These are phyloP conservation scores for Pectinophora gossypiella DNA, from an alignment of 1,140 invertebrate species.

Conservation along the genomic window DNA sequence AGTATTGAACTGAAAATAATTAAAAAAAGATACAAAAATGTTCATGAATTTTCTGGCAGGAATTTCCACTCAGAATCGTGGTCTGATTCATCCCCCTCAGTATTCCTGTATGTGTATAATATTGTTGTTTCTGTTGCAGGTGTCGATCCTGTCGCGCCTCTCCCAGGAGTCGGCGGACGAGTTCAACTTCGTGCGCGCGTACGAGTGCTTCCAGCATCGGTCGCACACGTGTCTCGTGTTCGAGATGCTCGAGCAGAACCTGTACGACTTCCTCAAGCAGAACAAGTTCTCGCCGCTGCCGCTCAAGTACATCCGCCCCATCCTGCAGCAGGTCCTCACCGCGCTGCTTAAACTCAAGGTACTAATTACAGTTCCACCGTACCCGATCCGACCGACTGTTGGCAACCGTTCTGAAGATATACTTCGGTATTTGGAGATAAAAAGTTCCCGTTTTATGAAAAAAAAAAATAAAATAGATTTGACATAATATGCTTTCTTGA, in stretches of 20 bases:
- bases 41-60: too few species aligned
- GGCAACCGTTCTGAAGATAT: too few species aligned
- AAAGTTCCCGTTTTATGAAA: too few species aligned
- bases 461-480: too few species aligned
- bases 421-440: too few species aligned
- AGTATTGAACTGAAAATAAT: too few species aligned
- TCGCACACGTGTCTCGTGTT: slow-evolving; percentile 99
- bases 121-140: slow-evolving; percentile 72
- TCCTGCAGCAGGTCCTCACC: slow-evolving; percentile 98
- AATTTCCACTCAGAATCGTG: too few species aligned
- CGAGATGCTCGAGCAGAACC: slow-evolving; percentile 99
- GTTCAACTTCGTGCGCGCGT: slow-evolving; percentile 99
- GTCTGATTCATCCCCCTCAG: too few species aligned
- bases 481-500: too few species aligned
- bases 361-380: slow-evolving; percentile 25
- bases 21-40: too few species aligned
- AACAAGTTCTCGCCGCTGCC: slow-evolving; percentile 99
- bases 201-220: slow-evolving; percentile 99
- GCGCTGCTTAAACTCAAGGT: slow-evolving; percentile 98
- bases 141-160: slow-evolving; percentile 96
- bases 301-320: slow-evolving; percentile 98
- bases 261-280: slow-evolving; percentile 99
- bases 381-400: too few species aligned
- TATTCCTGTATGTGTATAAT: too few species aligned
- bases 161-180: slow-evolving; percentile 99